A percentile compares a stretch with the other conserved stretches of the same genome.
Evolutionary conservation across 37 sponge, comb jelly and placozoan species (phyloP).

Genomic region (Cliona cf. orientalis): DNA sequence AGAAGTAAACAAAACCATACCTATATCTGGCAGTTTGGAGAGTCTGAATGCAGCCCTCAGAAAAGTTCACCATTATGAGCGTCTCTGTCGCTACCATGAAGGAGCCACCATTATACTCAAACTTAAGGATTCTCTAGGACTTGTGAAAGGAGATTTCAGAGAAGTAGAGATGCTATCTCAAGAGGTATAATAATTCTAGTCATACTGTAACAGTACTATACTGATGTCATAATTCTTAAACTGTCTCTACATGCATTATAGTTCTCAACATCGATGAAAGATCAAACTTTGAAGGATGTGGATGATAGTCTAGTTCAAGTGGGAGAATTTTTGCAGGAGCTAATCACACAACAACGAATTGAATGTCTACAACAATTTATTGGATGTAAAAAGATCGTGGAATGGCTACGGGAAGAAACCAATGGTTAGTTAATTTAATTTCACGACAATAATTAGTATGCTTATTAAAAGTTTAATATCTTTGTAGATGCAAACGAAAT

Average conservation of each 20-base stretch:
- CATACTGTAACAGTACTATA: no score
- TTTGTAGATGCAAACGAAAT: conserved; percentile 50
- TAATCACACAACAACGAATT: neutral
- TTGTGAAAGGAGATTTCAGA: no score
- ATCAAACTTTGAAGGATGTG: conserved; percentile 29
- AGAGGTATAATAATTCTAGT: no score
- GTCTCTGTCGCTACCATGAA: no score
- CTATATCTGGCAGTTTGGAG: no score
- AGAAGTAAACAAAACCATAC: no score
- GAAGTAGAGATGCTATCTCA: no score
- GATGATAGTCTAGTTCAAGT: conserved; percentile 10
- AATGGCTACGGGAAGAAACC: conserved; percentile 56
- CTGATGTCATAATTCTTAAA: no score
- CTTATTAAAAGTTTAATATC: neutral
- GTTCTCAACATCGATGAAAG: conserved; percentile 39
- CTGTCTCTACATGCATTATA: neutral
- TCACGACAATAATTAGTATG: neutral
- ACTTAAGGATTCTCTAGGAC: no score
- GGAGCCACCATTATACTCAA: no score
- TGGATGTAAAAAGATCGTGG: conserved; percentile 33
- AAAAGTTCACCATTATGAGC: no score
- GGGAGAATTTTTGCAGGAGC: conserved; percentile 43
- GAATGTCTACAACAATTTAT: conserved; percentile 37
- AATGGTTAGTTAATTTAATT: conserved; percentile 11
- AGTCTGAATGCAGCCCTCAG: no score